A percentile compares a stretch with the other conserved stretches of the same genome.
Conservation (phyloP, 2,888 invertebrate genomes). For the Sphaeridia pumilis region DNA sequence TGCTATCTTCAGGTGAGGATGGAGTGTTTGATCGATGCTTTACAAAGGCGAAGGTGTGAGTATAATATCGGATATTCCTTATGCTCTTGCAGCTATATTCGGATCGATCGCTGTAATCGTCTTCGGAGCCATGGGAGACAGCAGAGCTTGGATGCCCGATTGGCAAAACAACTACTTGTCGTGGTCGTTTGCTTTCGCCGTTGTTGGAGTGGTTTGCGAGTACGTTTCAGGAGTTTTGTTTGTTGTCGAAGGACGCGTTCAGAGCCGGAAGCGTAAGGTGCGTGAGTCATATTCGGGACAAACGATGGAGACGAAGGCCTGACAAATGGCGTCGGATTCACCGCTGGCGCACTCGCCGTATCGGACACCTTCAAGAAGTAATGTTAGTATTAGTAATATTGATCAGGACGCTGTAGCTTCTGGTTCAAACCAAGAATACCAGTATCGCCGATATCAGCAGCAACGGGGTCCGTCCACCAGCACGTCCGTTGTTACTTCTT, state of each 20-base stretch:
- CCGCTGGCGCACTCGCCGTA: constrained; percentile 12
- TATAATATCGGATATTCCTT: too few relatives aligned
- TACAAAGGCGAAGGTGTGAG: background rate
- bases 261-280: constrained; percentile 59
- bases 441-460: constrained; percentile 7
- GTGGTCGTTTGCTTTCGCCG: constrained; percentile 83
- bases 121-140: constrained; percentile 76
- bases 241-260: constrained; percentile 67
- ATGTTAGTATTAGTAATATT: too few relatives aligned
- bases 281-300: constrained; percentile 38
- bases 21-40: too few relatives aligned
- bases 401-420: too few relatives aligned
- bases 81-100: constrained; percentile 56
- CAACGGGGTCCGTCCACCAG: constrained; percentile 6
- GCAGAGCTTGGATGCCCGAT: constrained; percentile 86
- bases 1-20: constrained; percentile 51
- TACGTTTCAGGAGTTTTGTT: constrained; percentile 63
- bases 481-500: constrained; percentile 10
- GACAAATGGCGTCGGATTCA: constrained; percentile 17
- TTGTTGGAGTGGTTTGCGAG: constrained; percentile 63
- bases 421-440: too few relatives aligned
- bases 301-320: constrained; percentile 36
- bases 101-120: constrained; percentile 74
- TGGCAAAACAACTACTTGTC: constrained; percentile 92
- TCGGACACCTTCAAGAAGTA: constrained; percentile 1